A percentile compares a stretch with the other conserved stretches of the same genome.
Evolutionary conservation across 2,113 vertebrate species (phyloP).

Genomic region (Piprites chloris): DNA sequence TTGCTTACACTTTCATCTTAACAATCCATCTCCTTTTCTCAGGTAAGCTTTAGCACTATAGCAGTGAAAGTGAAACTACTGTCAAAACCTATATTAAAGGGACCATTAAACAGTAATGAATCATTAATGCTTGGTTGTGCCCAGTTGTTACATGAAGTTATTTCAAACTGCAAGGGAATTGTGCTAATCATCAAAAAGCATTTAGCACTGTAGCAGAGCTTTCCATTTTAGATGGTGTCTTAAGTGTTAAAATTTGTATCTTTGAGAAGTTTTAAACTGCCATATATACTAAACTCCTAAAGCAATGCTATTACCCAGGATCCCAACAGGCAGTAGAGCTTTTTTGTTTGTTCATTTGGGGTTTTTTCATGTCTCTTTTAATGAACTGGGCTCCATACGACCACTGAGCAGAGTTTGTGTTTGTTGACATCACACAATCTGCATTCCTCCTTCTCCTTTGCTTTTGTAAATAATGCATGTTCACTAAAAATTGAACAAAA

Average conservation of each 20-base stretch:
- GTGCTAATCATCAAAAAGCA: neutral
- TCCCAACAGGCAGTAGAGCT: neutral
- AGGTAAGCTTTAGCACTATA: neutral
- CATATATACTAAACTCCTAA: neutral
- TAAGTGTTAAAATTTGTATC: neutral
- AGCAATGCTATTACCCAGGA: neutral
- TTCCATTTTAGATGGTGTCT: neutral
- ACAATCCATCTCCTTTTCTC: neutral
- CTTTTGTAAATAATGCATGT: neutral
- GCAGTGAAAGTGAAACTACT: neutral
- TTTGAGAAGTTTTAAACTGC: neutral
- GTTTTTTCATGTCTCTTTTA: neutral
- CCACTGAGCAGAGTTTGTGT: neutral
- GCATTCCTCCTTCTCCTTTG: neutral
- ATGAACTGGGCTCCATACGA: neutral
- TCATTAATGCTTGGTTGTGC: neutral
- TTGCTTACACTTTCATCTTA: neutral
- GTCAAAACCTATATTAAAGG: neutral
- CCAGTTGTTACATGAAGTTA: neutral
- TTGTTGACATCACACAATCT: neutral
- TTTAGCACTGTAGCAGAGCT: neutral
- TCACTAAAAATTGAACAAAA: neutral
- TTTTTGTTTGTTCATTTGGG: neutral
- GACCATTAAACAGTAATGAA: conserved; percentile 18
- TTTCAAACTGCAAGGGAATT: neutral